phyloP scores from a whole-genome alignment of 2,888 invertebrate genomes.

The Rhabditoides inermis region DNA sequence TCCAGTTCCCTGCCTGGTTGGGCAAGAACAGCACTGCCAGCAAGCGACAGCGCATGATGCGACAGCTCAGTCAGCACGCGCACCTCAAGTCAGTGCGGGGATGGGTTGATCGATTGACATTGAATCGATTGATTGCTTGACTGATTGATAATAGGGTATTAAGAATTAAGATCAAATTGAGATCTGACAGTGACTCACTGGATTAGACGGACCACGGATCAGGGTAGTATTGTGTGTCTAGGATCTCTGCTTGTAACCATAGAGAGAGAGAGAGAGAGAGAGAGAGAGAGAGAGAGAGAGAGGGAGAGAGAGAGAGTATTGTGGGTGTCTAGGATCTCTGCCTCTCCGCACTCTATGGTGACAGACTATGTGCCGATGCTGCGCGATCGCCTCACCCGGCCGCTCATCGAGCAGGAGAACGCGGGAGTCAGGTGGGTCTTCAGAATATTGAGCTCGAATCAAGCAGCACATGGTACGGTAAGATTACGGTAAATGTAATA shows the following conservation, averaged over 20 bases:
- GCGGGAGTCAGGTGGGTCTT: slow-evolving; percentile 33
- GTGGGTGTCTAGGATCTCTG: slow-evolving; percentile 13
- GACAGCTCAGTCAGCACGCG: slow-evolving; percentile 79
- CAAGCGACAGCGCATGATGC: slow-evolving; percentile 73
- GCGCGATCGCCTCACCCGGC: slow-evolving; percentile 68
- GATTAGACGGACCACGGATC: too few relatives aligned
- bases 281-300: background rate
- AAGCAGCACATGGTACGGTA: background rate
- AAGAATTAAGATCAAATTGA: background rate
- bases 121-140: background rate
- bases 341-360: slow-evolving; percentile 33
- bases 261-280: too few relatives aligned
- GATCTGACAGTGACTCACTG: too few relatives aligned
- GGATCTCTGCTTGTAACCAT: too few relatives aligned
- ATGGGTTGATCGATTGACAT: background rate
- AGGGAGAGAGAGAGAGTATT: background rate
- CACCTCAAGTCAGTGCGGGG: slow-evolving; percentile 63
- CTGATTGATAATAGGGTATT: background rate
- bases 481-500: too few relatives aligned
- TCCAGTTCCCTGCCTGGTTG: slow-evolving; percentile 84
- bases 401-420: slow-evolving; percentile 62
- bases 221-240: too few relatives aligned
- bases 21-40: slow-evolving; percentile 80
- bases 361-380: slow-evolving; percentile 75
- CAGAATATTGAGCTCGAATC: too few relatives aligned